phyloP scores from a whole-genome alignment of 1,140 invertebrate genomes.

The Cotesia typhae region DNA sequence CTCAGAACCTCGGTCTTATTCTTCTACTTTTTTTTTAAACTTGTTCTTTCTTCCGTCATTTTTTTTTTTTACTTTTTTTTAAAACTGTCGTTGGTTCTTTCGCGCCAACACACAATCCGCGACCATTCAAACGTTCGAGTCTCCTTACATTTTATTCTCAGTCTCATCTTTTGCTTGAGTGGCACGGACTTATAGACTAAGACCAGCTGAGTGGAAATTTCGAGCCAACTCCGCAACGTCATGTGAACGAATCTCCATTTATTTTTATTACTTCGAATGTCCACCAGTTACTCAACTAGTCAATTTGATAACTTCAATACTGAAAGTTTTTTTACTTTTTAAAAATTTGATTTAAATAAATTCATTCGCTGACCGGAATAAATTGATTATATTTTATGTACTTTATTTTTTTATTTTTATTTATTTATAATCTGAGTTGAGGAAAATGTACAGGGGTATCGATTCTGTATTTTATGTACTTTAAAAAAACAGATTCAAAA shows the following conservation, averaged over 20 bases:
- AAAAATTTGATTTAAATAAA: background rate
- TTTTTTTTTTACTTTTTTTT: too few species aligned
- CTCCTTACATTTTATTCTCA: background rate
- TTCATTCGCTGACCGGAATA: too few species aligned
- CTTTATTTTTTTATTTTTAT: too few species aligned
- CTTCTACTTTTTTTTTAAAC: background rate
- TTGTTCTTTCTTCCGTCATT: too few species aligned
- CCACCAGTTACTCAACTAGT: background rate
- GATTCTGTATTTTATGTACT: too few species aligned
- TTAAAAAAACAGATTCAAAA: too few species aligned
- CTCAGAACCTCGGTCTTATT: background rate
- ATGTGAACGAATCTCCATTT: constrained; percentile 15
- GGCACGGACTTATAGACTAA: constrained; percentile 2
- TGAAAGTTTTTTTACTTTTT: background rate
- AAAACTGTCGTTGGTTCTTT: background rate
- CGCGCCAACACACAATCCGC: constrained; percentile 17
- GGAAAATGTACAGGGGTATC: too few species aligned
- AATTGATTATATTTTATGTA: too few species aligned
- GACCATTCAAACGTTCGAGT: constrained; percentile 15
- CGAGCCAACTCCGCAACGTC: constrained; percentile 11
- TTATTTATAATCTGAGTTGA: too few species aligned
- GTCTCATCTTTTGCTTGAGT: constrained; percentile 1
- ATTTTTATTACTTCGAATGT: constrained; percentile 11
- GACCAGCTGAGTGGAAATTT: constrained; percentile 18
- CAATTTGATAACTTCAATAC: background rate